Percentiles rank a stretch among this genome's conserved stretches.
Evolutionary conservation across 2,888 invertebrate genomes (phyloP).

Genomic region (Himalopsyche anomala): DNA sequence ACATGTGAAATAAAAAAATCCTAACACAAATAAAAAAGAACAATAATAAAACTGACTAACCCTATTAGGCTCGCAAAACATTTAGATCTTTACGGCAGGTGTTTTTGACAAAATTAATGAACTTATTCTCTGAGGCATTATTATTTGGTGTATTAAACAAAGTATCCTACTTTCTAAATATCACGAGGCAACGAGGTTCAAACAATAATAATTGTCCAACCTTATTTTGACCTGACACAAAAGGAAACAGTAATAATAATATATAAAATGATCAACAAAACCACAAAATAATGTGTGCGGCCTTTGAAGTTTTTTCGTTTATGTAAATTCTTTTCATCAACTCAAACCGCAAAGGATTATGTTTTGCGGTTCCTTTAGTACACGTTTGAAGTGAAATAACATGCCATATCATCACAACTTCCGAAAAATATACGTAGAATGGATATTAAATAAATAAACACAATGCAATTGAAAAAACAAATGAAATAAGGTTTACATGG

Average conservation of each 20-base stretch:
- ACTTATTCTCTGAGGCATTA: conserved; percentile 43
- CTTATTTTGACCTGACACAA: conserved; percentile 40
- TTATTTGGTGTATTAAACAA: conserved; percentile 31
- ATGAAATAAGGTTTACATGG: background rate
- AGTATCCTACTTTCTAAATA: conserved; percentile 25
- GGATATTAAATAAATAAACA: background rate
- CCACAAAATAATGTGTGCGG: conserved; percentile 27
- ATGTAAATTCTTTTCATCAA: conserved; percentile 41
- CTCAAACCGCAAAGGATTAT: conserved; percentile 39
- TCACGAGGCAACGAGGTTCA: conserved; percentile 20
- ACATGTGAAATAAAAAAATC: conserved; percentile 20
- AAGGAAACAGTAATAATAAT: conserved; percentile 26
- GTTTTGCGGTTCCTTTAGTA: conserved; percentile 1
- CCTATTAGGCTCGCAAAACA: conserved; percentile 17
- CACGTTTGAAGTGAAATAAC: background rate
- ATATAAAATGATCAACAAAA: conserved; percentile 29
- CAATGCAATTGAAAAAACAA: background rate
- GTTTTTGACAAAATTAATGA: conserved; percentile 43
- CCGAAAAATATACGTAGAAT: background rate
- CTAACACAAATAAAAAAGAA: background rate
- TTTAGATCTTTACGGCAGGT: conserved; percentile 20
- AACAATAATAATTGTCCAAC: conserved; percentile 40
- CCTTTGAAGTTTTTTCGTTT: conserved; percentile 36
- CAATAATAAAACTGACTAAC: conserved; percentile 37
- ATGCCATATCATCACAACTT: conserved; percentile 29